Conservation (phyloP, 2,888 invertebrate genomes). For the Mythimna loreyi region DNA sequence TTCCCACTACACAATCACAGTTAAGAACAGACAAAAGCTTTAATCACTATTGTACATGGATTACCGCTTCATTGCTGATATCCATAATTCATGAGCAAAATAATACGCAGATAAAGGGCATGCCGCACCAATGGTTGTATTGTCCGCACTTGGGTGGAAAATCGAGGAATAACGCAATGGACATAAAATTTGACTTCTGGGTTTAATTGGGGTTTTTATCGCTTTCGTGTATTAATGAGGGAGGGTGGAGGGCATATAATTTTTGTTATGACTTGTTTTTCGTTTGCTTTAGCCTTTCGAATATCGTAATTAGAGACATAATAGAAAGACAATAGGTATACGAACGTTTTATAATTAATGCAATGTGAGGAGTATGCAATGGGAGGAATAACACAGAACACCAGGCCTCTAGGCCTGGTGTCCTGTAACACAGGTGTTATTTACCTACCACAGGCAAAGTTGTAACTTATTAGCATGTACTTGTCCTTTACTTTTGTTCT, state of each 20-base stretch:
- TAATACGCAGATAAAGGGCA: constrained; percentile 34
- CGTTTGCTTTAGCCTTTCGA: no score
- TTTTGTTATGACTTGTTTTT: no score
- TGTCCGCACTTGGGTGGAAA: constrained; percentile 17
- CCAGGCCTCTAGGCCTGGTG: no score
- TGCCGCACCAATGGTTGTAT: constrained; percentile 11
- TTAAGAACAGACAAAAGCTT: constrained; percentile 38
- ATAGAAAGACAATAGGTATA: no score
- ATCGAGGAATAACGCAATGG: constrained; percentile 15
- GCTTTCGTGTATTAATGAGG: constrained; percentile 1
- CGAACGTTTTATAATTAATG: no score
- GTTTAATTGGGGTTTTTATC: constrained; percentile 10
- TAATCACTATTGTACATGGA: constrained; percentile 39
- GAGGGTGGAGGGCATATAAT: not conserved
- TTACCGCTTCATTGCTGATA: constrained; percentile 30
- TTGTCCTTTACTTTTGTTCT: no score
- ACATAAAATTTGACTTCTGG: constrained; percentile 15
- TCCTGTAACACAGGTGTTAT: no score
- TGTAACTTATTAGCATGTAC: no score
- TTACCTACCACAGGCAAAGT: no score
- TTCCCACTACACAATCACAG: constrained; percentile 37
- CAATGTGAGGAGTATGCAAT: no score
- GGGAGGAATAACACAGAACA: no score
- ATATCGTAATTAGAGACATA: no score
- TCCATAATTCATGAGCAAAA: constrained; percentile 56